These are phyloP conservation scores for Andricus quercusramuli DNA, from an alignment of 2,888 invertebrate genomes.

Conservation along the genomic window DNA sequence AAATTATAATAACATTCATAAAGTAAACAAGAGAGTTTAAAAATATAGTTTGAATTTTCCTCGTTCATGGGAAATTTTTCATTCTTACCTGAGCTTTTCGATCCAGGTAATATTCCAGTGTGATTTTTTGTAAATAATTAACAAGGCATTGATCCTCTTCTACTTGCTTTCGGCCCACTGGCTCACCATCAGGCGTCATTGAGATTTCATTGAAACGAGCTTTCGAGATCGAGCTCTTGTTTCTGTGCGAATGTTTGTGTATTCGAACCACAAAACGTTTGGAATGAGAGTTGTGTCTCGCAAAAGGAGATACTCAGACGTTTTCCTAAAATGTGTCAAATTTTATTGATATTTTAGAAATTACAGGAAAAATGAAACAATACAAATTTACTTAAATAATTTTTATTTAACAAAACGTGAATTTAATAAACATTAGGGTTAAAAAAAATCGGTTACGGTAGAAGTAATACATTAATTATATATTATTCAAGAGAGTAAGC, in stretches of 20 bases:
- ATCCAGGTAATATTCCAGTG: constrained; percentile 19
- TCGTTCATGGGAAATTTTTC: not conserved
- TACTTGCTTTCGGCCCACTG: constrained; percentile 69
- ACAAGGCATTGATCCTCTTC: constrained; percentile 45
- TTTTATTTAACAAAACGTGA: not conserved
- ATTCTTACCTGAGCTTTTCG: constrained; percentile 18
- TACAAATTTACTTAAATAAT: not conserved
- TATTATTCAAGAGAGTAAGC: too few species aligned
- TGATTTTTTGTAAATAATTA: constrained; percentile 37
- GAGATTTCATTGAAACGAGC: constrained; percentile 89
- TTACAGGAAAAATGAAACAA: constrained; percentile 3
- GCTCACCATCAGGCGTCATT: constrained; percentile 86
- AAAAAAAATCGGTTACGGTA: too few species aligned
- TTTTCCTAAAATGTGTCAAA: constrained; percentile 82
- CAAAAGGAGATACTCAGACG: constrained; percentile 91
- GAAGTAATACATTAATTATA: too few species aligned
- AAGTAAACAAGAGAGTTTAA: too few species aligned
- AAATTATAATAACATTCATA: not conserved
- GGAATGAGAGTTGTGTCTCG: constrained; percentile 95
- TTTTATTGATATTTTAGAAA: constrained; percentile 18
- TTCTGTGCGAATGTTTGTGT: constrained; percentile 92
- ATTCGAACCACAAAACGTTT: constrained; percentile 96
- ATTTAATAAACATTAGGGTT: not conserved
- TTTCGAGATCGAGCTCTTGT: constrained; percentile 89
- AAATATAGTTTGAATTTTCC: too few species aligned